phyloP scores from a whole-genome alignment of 1,140 invertebrate genomes.

The Phthorimaea operculella region DNA sequence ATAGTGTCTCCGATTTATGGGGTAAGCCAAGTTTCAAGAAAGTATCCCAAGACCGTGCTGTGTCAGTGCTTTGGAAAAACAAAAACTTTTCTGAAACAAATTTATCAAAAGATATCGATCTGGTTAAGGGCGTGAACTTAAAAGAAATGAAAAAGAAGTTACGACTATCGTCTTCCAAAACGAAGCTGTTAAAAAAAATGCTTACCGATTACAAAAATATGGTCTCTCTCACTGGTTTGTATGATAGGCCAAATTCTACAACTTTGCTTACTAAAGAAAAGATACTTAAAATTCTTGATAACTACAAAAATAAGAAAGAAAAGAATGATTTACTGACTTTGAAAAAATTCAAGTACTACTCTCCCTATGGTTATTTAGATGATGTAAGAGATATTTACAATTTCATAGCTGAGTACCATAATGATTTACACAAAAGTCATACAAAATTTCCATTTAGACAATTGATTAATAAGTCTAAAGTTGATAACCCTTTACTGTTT shows the following conservation, averaged over 20 bases:
- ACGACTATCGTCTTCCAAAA: background rate
- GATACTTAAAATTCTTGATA: constrained; percentile 10
- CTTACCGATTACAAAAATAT: background rate
- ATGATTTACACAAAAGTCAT: background rate
- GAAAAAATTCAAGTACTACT: background rate
- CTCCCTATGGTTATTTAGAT: background rate
- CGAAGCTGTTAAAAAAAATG: background rate
- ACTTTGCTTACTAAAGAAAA: constrained; percentile 7
- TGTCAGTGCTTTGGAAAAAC: too few relatives aligned
- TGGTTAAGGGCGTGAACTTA: background rate
- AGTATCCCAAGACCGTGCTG: too few relatives aligned
- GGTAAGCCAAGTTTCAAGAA: too few relatives aligned
- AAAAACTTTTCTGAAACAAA: background rate
- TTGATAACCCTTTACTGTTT: background rate
- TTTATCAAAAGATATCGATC: background rate
- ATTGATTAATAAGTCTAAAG: background rate
- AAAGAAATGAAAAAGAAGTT: background rate
- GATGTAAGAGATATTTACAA: background rate
- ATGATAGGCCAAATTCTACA: background rate
- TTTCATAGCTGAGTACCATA: background rate
- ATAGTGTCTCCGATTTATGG: too few relatives aligned
- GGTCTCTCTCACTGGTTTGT: background rate
- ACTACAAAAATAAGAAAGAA: constrained; percentile 12
- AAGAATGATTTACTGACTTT: background rate
- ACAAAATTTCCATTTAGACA: background rate